Conservation (phyloP, 2,113 vertebrate species). For the Phrynosoma blainvillii region DNA sequence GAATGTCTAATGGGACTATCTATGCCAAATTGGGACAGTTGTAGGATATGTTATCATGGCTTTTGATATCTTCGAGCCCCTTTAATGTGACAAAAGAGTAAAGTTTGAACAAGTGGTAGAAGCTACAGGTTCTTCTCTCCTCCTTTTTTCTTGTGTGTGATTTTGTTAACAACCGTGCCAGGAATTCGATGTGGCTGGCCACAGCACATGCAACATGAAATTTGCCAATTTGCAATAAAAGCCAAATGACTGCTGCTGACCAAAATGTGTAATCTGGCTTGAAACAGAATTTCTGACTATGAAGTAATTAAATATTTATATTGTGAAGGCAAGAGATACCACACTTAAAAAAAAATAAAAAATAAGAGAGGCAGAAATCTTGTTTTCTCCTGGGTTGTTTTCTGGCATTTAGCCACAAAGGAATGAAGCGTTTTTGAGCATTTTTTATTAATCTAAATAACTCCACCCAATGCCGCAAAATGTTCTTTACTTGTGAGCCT, state of each 20-base stretch:
- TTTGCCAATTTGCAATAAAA: not conserved
- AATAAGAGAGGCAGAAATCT: not conserved
- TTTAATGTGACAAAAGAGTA: not conserved
- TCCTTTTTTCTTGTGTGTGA: not conserved
- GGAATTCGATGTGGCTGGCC: not conserved
- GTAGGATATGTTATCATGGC: too few relatives aligned
- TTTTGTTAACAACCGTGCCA: rapidly evolving
- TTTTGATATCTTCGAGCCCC: too few relatives aligned
- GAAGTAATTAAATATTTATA: conserved; percentile 41
- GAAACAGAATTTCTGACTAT: conserved; percentile 48
- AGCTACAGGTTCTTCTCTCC: not conserved
- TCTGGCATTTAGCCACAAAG: conserved; percentile 1
- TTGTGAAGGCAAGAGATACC: conserved; percentile 31
- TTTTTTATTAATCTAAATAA: not conserved
- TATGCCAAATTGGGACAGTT: too few relatives aligned
- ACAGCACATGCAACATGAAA: not conserved
- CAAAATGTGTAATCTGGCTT: conserved; percentile 31
- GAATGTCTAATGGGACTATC: too few relatives aligned
- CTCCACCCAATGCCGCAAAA: not conserved
- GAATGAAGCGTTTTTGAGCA: not conserved
- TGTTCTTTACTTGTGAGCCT: not conserved
- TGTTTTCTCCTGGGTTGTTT: conserved; percentile 15
- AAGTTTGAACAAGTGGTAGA: not conserved
- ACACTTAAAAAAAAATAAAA: not conserved
- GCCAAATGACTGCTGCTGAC: not conserved